A percentile compares a stretch with the other conserved stretches of the same genome.
Conservation (phyloP, 1,140 invertebrate species). For the Anastatus disparis region DNA sequence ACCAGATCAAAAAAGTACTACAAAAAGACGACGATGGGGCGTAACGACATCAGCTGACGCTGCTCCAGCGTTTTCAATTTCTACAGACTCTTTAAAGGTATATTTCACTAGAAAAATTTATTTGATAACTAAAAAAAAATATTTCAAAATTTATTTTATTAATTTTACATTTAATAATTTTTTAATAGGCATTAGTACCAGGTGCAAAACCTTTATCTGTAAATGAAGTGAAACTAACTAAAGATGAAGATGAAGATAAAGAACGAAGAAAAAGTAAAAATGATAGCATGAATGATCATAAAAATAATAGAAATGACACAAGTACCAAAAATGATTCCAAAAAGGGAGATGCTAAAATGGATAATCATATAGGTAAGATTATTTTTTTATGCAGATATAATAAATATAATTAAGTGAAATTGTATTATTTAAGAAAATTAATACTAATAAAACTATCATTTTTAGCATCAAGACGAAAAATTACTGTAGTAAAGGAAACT, state of each 20-base stretch:
- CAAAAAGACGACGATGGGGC: constrained; percentile 66
- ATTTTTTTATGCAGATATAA: neutral
- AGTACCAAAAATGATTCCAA: constrained; percentile 51
- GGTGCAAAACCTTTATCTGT: constrained; percentile 68
- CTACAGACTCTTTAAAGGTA: constrained; percentile 68
- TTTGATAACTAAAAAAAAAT: neutral
- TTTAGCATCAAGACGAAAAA: constrained; percentile 69
- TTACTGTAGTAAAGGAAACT: constrained; percentile 77
- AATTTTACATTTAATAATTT: constrained; percentile 23
- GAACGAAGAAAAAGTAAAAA: constrained; percentile 52
- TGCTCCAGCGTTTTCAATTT: constrained; percentile 63
- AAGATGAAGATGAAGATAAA: constrained; percentile 63
- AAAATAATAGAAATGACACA: constrained; percentile 49
- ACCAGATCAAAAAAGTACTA: constrained; percentile 54
- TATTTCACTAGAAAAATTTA: neutral
- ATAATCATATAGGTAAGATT: constrained; percentile 62
- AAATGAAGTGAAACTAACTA: constrained; percentile 65
- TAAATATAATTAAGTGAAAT: neutral
- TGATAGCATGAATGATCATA: constrained; percentile 54
- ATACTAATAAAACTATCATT: constrained; percentile 31
- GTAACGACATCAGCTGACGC: constrained; percentile 55
- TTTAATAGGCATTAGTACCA: constrained; percentile 66
- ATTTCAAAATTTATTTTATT: neutral
- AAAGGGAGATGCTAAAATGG: constrained; percentile 52
- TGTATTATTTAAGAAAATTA: neutral